Evolutionary conservation across 2,888 invertebrate genomes (phyloP).

Genomic region (Ormyrus thymus): DNA sequence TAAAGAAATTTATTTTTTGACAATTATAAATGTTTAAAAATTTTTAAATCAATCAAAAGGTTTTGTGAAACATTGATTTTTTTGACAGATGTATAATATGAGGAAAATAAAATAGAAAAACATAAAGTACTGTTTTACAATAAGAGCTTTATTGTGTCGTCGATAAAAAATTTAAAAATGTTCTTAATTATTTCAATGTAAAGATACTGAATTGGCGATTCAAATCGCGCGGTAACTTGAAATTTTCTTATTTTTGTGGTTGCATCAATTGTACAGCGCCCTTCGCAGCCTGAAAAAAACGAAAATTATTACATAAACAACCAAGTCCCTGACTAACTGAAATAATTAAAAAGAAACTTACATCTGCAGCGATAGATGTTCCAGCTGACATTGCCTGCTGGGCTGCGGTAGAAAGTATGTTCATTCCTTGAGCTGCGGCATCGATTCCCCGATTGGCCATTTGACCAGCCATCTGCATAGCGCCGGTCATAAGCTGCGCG

Average conservation of each 20-base stretch:
- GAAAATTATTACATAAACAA: no score
- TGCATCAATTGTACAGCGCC: neutral
- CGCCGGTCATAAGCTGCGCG: neutral
- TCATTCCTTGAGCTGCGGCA: neutral
- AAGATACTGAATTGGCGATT: no score
- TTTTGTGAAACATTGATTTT: neutral
- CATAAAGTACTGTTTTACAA: neutral
- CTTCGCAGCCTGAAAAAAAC: conserved; percentile 25
- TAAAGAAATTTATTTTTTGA: neutral
- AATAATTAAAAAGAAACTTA: neutral
- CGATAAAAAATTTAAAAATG: no score
- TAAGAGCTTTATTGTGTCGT: no score
- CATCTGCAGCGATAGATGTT: conserved; percentile 2
- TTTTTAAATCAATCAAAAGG: neutral
- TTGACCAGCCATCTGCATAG: conserved; percentile 7
- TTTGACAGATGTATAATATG: neutral
- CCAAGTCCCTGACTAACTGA: no score
- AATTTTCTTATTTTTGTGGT: no score
- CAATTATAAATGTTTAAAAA: neutral
- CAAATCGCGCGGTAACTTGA: no score
- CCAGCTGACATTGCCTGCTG: conserved; percentile 3
- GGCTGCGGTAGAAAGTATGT: neutral
- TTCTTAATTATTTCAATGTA: no score
- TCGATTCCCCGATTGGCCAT: conserved; percentile 10
- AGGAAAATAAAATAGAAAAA: neutral